Base-by-base conservation (phyloP, 1,140 invertebrate genomes). In the Scylla paramamosain region DNA sequence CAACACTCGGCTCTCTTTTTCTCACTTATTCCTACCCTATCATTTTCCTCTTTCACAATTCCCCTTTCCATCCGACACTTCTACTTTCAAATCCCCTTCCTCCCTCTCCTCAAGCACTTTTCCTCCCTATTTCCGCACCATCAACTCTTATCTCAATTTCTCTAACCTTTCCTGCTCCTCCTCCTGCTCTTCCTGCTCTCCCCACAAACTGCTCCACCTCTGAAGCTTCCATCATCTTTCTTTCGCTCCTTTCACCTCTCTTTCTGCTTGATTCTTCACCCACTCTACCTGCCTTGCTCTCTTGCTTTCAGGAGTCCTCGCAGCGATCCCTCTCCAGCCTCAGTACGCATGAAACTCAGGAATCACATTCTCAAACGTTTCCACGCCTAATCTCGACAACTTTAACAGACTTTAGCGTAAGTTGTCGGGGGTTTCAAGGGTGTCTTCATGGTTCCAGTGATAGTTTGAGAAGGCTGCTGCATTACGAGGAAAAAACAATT, bases 111-210 rank as follows among this genome's bases (percentile, higher is more conserved):
- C 20, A 77, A 77, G 67, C 25, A 77, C 67, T 77, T 77, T 77
- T 77, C 67, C 67, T 77, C 67, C 67, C 67, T 77, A 77, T 77
- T 77, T 77, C 67, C 67, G 67, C 67, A n/a, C n/a, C 67, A 77
- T 77, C 67, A 77, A 59, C 67, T n/a, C 67, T 77, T 77, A 77
- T 77, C 67, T 25, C 67, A 77, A 77, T 77, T 77, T 77, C n/a
- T 8, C 67, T 77, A 25, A 77, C 20, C 67, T 77, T n/a, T 77
- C 67, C 67, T 77, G 12, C 67, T 77, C 1, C 25, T n/a, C 67
- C 67, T 77, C 67, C 67, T 77, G 1, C 25, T n/a, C 67, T 77
- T 12, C n/a, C 67, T 77, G 7, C 52, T 77, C 67, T 77, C 67
- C 67, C 10, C 67, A 77, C 67, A 77, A 77, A 77, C 67, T n/a